Percentiles rank a stretch among this genome's conserved stretches.
Evolutionary conservation across 2,888 invertebrate genomes (phyloP).

Genomic region (Nemapogon koenigi): DNA sequence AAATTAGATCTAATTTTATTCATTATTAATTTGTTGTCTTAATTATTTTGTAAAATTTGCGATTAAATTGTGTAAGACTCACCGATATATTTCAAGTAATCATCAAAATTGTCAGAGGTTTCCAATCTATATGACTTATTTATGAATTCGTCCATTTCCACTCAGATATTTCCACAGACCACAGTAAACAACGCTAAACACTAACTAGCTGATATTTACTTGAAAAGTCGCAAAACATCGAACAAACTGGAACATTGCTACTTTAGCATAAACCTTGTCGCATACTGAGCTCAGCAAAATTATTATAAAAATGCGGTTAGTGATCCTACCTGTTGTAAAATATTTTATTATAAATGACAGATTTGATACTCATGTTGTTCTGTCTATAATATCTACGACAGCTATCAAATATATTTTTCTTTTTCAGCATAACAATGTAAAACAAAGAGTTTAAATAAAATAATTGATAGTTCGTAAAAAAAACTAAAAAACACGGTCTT

Average conservation of each 20-base stretch:
- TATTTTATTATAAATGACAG: too few species aligned
- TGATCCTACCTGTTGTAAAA: too few species aligned
- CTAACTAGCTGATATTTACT: not conserved
- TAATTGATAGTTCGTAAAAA: too few species aligned
- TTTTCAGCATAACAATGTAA: too few species aligned
- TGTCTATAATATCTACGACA: too few species aligned
- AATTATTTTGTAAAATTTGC: too few species aligned
- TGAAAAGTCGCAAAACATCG: not conserved
- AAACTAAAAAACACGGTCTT: too few species aligned
- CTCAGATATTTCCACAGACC: slow-evolving; percentile 8
- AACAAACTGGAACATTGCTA: not conserved
- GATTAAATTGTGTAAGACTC: slow-evolving; percentile 3
- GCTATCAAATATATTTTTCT: too few species aligned
- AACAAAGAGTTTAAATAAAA: too few species aligned
- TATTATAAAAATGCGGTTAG: too few species aligned
- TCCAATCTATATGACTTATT: slow-evolving; percentile 34
- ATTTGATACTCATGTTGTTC: too few species aligned
- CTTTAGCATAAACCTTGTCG: not conserved
- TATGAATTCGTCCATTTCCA: slow-evolving; percentile 25
- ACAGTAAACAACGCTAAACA: not conserved
- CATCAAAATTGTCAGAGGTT: slow-evolving; percentile 38
- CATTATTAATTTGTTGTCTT: not conserved
- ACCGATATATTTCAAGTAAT: slow-evolving; percentile 30
- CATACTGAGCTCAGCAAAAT: slow-evolving; percentile 2
- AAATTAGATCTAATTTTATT: not conserved